Evolutionary conservation across 1,140 invertebrate genomes (phyloP), one percentile per base, ranked within the genome.

Genomic region (Scaptomyza montana): DNA sequence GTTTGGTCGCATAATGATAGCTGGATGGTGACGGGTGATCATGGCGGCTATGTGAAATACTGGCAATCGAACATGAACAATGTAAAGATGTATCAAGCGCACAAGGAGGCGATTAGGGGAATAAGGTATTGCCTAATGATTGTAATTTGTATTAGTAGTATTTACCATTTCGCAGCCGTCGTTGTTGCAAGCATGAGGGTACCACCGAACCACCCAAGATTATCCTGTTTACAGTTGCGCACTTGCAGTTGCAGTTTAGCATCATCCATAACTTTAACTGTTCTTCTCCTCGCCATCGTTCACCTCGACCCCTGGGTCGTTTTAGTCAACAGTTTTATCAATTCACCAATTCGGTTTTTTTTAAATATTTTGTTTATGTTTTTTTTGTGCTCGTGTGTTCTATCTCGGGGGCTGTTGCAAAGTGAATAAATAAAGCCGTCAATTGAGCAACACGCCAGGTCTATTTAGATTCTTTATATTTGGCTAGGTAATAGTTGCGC

Each of bases 1-100:
- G 97, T 98, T 10, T 99, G 99, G 99, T 99, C 98, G 41, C 97
- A 99, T 92, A 99, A 98, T 92, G 98, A 99, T 93, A 96, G 97
- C 77, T 99, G 99, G 99, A 99, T 99, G 98, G 97, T 99, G 46
- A 99, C 99, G 0, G 99, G 97, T 9, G 99, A 99, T 93, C 98
- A 99, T 92, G 96, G 96, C 50, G 99, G 99, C 36, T 99, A 98
- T 92, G 98, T 99, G 47, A 99, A 99, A 91, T 99, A 99, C 93
- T 99, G 99, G 99, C 99, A 99, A 94, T 98, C 98, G 77, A 99
- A 99, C 93, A 99, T 99, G 99, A 99, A 99, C 94, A 99, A 99
- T 93, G 99, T 99, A 16, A 99, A 99, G 95, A 99, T 99, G 98
- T 99, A 98, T 94, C 98, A 99, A 94, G 99, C 98, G 36, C 99